Base-by-base conservation (phyloP, 1,140 invertebrate species). In the Trichonephila clavata region DNA sequence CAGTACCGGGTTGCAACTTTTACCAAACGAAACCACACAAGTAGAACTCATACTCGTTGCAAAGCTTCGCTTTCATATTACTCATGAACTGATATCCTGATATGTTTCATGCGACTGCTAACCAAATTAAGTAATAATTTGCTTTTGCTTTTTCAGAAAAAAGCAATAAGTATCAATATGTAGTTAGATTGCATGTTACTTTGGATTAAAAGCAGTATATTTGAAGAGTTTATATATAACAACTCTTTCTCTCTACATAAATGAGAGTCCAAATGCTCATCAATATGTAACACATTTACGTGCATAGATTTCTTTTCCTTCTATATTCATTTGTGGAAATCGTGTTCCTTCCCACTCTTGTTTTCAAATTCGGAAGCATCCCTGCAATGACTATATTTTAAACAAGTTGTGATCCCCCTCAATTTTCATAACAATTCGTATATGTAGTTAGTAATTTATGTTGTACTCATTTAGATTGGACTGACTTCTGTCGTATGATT, bases 151-250 rank as follows among this genome's bases (percentile, higher is more conserved):
- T 77, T 90, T 13, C n/a, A 90, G 50, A 90, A 21, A 32, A 60
- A 90, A 90, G 71, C 89, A 80, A 90, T 90, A 60, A 90, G 57
- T 60, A 90, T 80, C 80, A 59, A 80, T 80, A 59, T 21, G 71
- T 89, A 90, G 89, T 90, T 90, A 80, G 68, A 80, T 90, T 80
- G 68, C 57, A 81, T 90, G 63, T 89, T 89, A 71, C 63, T 68
- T 89, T 89, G 87, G 65, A 89, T 39, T 87, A 32, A 87, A 87
- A 63, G 83, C 59, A 63, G 81, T 83, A 83, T 39, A 39, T 83
- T 83, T 83, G 20, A 77, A 59, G 81, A 83, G 81, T 77, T 77
- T 77, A 77, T 77, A 77, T 77, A 39, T 63, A 21, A 43, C 18
- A 87, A 21, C 86, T 63, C 61, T 65, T 61, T 87, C 57, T 65